Evolutionary conservation across 2,888 invertebrate species (phyloP), one percentile per base, ranked within the genome.

Genomic region (Cheilosia soror): DNA sequence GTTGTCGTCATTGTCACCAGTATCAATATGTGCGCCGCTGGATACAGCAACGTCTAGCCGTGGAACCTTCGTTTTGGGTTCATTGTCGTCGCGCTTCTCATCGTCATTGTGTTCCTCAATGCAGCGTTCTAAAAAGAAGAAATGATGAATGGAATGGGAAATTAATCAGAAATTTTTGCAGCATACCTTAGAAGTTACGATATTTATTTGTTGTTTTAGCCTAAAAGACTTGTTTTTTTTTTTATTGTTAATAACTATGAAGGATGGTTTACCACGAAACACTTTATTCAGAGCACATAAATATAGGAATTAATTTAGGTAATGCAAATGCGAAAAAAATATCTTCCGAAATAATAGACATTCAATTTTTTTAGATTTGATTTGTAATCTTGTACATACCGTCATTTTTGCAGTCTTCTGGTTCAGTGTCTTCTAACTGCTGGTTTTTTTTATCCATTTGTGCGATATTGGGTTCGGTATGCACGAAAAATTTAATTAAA

Each of bases 81-180:
- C 83, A 29, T 47, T 73, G 9, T 29, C 57, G n/a, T 53, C 25
- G 29, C 13, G 20, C 7, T 60, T 71, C 0, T 77, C 71, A 7
- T 57, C 53, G 6, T 29, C 27, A 1, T 13, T 15, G 4, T 5
- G 40, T 11, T 20, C 13, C n/a, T 29, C 33, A 9, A 7, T 11
- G 53, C 20, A 9, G 27, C 44, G 33, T 37, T 33, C 84, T 84
- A 71, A 71, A 84, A 84, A 71, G 75, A 84, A 65, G 65, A 75
- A 84, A 80, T 80, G 75, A 80, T 84, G 80, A 84, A 84, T 84
- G 69, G 80, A 58, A 68, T 75, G 60, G 69, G 15, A 84, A 75
- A 80, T 84, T 84, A 76, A 76, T 84, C 47, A 57, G 71, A 60
- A 76, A 80, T 53, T 57, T 69, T 49, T 57, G 3, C 65, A 40